These are phyloP conservation scores for Drosophila eohydei DNA, from an alignment of 2,888 invertebrate genomes.

Conservation along the genomic window DNA sequence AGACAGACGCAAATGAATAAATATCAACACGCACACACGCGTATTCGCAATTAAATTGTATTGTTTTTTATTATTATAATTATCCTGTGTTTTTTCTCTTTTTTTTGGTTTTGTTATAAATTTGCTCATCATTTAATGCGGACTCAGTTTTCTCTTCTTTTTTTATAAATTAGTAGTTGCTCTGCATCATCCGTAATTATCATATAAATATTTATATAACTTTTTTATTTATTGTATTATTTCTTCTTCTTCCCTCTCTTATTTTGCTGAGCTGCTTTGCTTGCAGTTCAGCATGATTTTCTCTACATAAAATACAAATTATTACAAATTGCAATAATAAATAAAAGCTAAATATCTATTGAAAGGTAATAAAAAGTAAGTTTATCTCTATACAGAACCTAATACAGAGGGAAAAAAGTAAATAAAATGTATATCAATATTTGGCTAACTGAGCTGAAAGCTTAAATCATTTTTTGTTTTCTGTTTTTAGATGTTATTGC, in stretches of 20 bases:
- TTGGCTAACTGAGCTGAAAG: constrained; percentile 7
- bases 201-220: constrained; percentile 75
- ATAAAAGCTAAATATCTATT: constrained; percentile 6
- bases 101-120: constrained; percentile 59
- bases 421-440: background rate
- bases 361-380: background rate
- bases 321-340: constrained; percentile 39
- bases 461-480: background rate
- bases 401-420: background rate
- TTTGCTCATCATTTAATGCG: constrained; percentile 46
- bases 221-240: constrained; percentile 48
- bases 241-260: constrained; percentile 39
- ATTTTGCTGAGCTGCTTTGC: constrained; percentile 40
- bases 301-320: constrained; percentile 51
- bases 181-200: constrained; percentile 73
- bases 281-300: constrained; percentile 54
- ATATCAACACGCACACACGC: constrained; percentile 41
- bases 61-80: constrained; percentile 40
- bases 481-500: background rate
- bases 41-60: constrained; percentile 71
- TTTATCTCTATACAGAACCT: background rate
- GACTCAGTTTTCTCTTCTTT: constrained; percentile 33
- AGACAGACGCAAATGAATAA: constrained; percentile 45
- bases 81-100: constrained; percentile 16
- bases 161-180: constrained; percentile 54